Percentiles rank a stretch among this genome's conserved stretches.
phyloP scores from a whole-genome alignment of 2,797 vertebrate species.

The Heterohyrax brucei region DNA sequence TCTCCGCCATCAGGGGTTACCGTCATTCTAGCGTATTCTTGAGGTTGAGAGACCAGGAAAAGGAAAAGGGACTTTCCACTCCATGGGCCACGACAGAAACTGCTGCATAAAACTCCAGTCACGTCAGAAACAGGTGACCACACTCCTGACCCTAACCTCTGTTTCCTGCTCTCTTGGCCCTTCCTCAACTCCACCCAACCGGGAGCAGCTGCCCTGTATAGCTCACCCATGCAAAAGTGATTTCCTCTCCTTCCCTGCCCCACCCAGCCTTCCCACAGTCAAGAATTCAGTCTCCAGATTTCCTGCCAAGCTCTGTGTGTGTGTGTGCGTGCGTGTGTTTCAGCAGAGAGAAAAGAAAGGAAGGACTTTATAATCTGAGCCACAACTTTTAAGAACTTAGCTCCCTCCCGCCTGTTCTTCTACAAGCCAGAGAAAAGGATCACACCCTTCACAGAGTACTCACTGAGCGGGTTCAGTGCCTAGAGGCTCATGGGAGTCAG shows the following conservation, averaged over 20 bases:
- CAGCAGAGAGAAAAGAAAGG: not conserved
- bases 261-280: conserved; percentile 50
- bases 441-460: not conserved
- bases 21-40: not conserved
- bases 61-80: not conserved
- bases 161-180: not conserved
- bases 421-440: not conserved
- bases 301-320: conserved; percentile 29
- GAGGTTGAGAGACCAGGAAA: not conserved
- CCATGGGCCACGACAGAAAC: not conserved
- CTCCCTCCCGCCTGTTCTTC: not conserved
- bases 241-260: conserved; percentile 64
- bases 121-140: not conserved
- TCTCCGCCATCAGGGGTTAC: too few relatives aligned
- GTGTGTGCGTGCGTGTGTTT: not conserved
- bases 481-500: not conserved
- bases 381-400: not conserved
- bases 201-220: not conserved
- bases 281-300: conserved; percentile 18
- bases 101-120: not conserved
- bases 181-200: not conserved
- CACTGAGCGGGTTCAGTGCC: not conserved
- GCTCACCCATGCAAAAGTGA: not conserved
- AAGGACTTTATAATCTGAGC: conserved; percentile 47
- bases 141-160: not conserved